Conservation (phyloP, 2,797 vertebrate species). For the Hydrolagus colliei region DNA sequence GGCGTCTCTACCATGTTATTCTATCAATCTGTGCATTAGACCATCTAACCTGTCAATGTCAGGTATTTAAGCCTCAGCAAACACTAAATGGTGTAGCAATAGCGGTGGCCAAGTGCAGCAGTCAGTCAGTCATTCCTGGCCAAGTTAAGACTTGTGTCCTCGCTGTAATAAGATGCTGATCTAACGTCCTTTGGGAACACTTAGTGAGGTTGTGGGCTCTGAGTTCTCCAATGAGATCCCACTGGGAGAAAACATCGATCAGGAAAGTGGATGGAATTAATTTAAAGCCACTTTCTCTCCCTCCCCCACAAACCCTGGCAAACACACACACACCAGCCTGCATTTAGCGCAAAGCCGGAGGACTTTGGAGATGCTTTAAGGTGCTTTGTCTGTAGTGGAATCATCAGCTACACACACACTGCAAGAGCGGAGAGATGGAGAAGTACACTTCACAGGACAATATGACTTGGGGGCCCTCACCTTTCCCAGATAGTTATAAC, state of each 20-base stretch:
- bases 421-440: constrained; percentile 48
- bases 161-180: constrained; percentile 34
- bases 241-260: constrained; percentile 40
- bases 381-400: constrained; percentile 34
- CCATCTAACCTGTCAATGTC: too few species aligned
- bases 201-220: constrained; percentile 23
- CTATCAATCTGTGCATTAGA: too few species aligned
- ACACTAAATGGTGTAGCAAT: not conserved
- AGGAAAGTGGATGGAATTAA: constrained; percentile 35
- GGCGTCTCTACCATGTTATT: too few species aligned
- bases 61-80: too few species aligned
- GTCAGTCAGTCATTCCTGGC: not conserved
- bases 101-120: not conserved
- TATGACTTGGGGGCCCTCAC: constrained; percentile 20
- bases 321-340: constrained; percentile 35
- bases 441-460: constrained; percentile 43
- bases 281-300: not conserved
- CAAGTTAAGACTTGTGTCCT: too few species aligned
- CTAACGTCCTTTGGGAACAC: constrained; percentile 35
- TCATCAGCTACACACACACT: constrained; percentile 36
- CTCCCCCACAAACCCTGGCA: not conserved
- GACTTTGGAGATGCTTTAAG: constrained; percentile 42
- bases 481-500: constrained; percentile 34
- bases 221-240: constrained; percentile 37
- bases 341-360: constrained; percentile 36